Conservation (phyloP, 1,140 invertebrate species). For the Achroia grisella region DNA sequence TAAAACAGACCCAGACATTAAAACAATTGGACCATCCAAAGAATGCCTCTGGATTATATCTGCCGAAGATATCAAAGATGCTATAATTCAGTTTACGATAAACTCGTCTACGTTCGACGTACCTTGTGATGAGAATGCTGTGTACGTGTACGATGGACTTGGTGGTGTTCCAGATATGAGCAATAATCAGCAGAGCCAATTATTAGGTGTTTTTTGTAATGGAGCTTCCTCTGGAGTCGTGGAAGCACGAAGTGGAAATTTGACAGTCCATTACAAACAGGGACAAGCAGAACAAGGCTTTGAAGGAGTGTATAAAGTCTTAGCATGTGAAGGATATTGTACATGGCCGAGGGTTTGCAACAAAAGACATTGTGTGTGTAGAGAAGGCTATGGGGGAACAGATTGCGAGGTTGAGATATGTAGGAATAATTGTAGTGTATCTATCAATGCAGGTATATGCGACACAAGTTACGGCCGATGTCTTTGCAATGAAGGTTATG, state of each 20-base stretch:
- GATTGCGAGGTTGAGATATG: constrained; percentile 86
- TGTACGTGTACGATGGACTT: constrained; percentile 94
- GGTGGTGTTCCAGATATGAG: constrained; percentile 88
- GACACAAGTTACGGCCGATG: constrained; percentile 87
- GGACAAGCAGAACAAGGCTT: constrained; percentile 85
- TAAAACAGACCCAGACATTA: constrained; percentile 76
- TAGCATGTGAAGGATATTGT: constrained; percentile 82
- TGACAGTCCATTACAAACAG: constrained; percentile 90
- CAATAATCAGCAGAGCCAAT: constrained; percentile 81
- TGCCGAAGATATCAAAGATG: constrained; percentile 75
- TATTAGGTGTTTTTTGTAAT: constrained; percentile 89
- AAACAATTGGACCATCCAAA: constrained; percentile 78
- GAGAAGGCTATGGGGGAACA: constrained; percentile 80
- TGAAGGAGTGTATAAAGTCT: constrained; percentile 88
- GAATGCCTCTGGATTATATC: constrained; percentile 94
- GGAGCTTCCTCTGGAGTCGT: constrained; percentile 83
- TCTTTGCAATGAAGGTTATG: constrained; percentile 82
- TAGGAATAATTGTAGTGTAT: constrained; percentile 85
- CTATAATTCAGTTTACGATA: constrained; percentile 75
- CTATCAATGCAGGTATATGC: constrained; percentile 81
- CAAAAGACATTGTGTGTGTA: constrained; percentile 84
- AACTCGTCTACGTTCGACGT: constrained; percentile 83
- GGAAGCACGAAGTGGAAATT: constrained; percentile 82
- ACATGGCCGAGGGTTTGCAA: constrained; percentile 81
- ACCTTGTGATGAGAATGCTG: constrained; percentile 88